Evolutionary conservation across 2,113 vertebrate species (phyloP), one percentile per base, ranked within the genome.

Genomic region (Saccopteryx bilineata): DNA sequence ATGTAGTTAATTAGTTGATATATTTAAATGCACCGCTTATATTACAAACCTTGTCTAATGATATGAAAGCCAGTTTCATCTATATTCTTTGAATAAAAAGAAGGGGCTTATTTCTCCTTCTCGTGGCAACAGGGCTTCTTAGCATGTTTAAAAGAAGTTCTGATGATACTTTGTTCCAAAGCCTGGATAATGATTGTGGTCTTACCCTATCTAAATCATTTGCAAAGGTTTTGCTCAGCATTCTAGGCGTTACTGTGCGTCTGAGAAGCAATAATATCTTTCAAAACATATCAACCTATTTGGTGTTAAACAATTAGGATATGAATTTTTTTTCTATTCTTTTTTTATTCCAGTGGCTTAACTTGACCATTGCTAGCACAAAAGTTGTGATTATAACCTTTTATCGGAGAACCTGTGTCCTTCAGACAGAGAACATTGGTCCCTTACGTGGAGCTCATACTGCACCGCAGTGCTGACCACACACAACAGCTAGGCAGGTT

Each of bases 321-420:
- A 52, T 50, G 4, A 39, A 39, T 39, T 39, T 39, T 39, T 39
- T 39, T 39, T 39, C 39, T 39, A 39, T 39, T 58, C 21, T 3
- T 11, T 54, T 3, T 66, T 60, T 1, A 28, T 91, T 92, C 61
- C 3, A 15, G 2, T 4, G 0, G 7, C 61, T 84, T 63, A 61
- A 11, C 12, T 84, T 84, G 18, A 75, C 52, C 71, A 0, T 66
- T 75, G 65, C 19, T 65, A 83, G 3, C 13, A 82, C 14, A 24
- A 61, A 61, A 58, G 52, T 87, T 84, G 60, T 74, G 50, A 90
- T 95, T 95, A 74, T 10, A 91, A 14, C 69, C 86, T 93, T 87
- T 71, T 24, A 81, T 83, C 75, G 60, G 82, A 83, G 69, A 93
- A 78, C 65, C 79, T 94, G 31, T 94, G 88, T 88, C 54, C 75